These are phyloP conservation scores for Phania funesta DNA, from an alignment of 2,888 invertebrate species.

Conservation along the genomic window DNA sequence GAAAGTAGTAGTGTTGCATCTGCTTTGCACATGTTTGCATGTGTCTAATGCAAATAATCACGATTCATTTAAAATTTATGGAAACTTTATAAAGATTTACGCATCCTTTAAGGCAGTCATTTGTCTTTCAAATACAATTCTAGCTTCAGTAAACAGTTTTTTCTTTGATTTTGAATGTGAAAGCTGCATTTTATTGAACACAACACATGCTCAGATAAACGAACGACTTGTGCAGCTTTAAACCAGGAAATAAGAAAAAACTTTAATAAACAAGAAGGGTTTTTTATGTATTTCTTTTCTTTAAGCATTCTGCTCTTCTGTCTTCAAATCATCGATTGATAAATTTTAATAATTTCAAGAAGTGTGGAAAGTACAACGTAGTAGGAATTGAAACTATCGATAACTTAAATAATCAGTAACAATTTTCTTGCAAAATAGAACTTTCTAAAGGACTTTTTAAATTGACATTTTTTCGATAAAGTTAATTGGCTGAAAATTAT, in stretches of 20 bases:
- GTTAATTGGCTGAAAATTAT: too few relatives aligned
- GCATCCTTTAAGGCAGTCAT: conserved; percentile 74
- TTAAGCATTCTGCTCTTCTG: not conserved
- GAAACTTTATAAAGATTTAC: conserved; percentile 76
- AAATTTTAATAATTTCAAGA: not conserved
- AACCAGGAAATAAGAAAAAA: conserved; percentile 49
- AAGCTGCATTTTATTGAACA: conserved; percentile 30
- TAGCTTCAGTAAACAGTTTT: not conserved
- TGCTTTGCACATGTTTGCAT: conserved; percentile 18
- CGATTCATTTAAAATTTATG: conserved; percentile 73
- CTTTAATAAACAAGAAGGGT: conserved; percentile 31
- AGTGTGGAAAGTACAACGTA: too few relatives aligned
- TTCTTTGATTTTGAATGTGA: not conserved
- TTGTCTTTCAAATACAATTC: conserved; percentile 54
- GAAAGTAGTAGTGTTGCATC: conserved; percentile 15
- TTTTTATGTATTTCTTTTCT: not conserved
- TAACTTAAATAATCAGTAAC: too few relatives aligned
- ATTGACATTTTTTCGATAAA: too few relatives aligned
- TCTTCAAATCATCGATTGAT: conserved; percentile 49
- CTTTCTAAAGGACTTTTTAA: too few relatives aligned
- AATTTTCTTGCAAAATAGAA: too few relatives aligned
- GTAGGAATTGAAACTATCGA: too few relatives aligned
- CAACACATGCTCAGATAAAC: conserved; percentile 20
- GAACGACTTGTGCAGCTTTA: conserved; percentile 14
- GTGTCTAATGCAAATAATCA: conserved; percentile 63